These are phyloP conservation scores for Zaprionus taronus DNA, from an alignment of 1,140 invertebrate species.

Conservation along the genomic window DNA sequence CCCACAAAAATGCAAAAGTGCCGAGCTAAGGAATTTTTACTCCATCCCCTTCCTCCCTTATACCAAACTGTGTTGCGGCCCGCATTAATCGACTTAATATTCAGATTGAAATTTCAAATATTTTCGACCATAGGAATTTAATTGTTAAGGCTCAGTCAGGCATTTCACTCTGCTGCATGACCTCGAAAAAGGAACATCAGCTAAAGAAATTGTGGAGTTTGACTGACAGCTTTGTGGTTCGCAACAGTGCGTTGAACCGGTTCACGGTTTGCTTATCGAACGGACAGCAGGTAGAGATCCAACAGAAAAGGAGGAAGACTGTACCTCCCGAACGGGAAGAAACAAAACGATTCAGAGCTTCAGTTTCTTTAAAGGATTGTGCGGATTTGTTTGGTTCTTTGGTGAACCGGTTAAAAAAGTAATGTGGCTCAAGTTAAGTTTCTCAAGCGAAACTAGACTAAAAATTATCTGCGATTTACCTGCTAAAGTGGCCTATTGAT, in stretches of 20 bases:
- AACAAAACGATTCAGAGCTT: too few relatives aligned
- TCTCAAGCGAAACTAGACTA: too few relatives aligned
- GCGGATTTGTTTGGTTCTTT: too few relatives aligned
- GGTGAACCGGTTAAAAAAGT: too few relatives aligned
- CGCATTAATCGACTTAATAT: slow-evolving; percentile 39
- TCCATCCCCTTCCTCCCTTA: neutral
- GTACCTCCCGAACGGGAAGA: too few relatives aligned
- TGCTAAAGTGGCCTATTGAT: too few relatives aligned
- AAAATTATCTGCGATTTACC: too few relatives aligned
- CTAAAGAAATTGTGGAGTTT: neutral
- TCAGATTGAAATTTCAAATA: slow-evolving; percentile 22
- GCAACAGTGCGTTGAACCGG: neutral
- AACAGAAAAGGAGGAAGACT: too few relatives aligned
- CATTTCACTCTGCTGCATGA: neutral
- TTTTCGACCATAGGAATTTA: slow-evolving; percentile 10
- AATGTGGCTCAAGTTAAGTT: too few relatives aligned
- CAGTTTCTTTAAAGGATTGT: too few relatives aligned
- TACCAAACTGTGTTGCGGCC: neutral
- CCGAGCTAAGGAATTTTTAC: neutral
- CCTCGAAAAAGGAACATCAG: neutral
- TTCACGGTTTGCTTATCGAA: neutral
- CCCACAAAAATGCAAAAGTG: slow-evolving; percentile 13
- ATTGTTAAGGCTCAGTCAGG: neutral
- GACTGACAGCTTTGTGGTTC: neutral
- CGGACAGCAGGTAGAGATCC: too few relatives aligned